phyloP scores from a whole-genome alignment of 2,113 vertebrate species.

The Prionailurus viverrinus region DNA sequence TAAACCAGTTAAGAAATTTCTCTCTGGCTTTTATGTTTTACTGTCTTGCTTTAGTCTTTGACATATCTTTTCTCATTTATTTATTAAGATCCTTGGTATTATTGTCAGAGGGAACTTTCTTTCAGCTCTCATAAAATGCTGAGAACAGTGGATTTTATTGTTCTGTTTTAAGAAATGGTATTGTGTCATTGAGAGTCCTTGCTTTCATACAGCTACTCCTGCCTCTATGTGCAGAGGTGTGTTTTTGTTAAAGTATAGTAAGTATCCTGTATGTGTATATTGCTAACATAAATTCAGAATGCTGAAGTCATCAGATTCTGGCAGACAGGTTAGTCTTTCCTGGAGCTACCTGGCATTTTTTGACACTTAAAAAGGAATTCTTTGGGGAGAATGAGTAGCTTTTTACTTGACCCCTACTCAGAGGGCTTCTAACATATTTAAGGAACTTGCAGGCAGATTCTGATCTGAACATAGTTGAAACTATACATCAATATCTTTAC shows the following conservation, averaged over 20 bases:
- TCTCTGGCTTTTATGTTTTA: not conserved
- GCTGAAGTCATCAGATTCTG: not conserved
- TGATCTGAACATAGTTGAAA: not conserved
- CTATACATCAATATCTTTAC: not conserved
- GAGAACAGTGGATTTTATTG: not conserved
- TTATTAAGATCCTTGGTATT: conserved; percentile 20
- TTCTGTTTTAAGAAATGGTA: not conserved
- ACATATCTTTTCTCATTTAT: not conserved
- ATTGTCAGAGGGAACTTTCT: not conserved
- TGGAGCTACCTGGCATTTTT: not conserved
- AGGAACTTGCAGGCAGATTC: not conserved
- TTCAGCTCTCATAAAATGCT: not conserved
- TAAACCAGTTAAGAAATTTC: not conserved
- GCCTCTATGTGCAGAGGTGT: not conserved
- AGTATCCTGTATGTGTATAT: not conserved
- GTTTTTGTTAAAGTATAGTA: not conserved
- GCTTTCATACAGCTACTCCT: not conserved
- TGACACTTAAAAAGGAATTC: not conserved
- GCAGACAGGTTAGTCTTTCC: not conserved
- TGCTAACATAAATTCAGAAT: not conserved
- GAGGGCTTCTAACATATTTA: not conserved
- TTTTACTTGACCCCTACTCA: conserved; percentile 52
- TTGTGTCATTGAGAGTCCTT: not conserved
- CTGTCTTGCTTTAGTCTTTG: not conserved
- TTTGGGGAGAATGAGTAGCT: not conserved